Percentiles rank a stretch among this genome's conserved stretches.
Evolutionary conservation across 2,888 invertebrate genomes (phyloP).

Genomic region (Sclerodermus sp.): DNA sequence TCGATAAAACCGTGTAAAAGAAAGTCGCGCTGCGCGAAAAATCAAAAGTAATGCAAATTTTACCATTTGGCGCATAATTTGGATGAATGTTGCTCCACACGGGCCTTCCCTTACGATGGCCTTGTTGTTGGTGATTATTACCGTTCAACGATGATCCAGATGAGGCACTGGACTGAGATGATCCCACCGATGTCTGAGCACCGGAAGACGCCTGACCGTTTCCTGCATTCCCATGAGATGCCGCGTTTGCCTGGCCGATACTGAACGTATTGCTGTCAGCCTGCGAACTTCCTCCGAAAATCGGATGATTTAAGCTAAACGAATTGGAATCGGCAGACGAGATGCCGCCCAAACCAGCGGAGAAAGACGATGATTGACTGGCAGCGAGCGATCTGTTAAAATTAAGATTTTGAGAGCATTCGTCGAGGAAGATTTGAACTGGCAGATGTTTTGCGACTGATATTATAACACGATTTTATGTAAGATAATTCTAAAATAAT

Average conservation of each 20-base stretch:
- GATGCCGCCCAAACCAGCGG: slow-evolving; percentile 40
- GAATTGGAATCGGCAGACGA: slow-evolving; percentile 39
- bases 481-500: too few species aligned
- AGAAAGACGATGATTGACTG: slow-evolving; percentile 43
- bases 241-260: slow-evolving; percentile 37
- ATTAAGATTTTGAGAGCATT: background rate
- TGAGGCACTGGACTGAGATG: slow-evolving; percentile 29
- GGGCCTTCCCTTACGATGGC: background rate
- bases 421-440: too few species aligned
- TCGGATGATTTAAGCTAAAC: slow-evolving; percentile 36
- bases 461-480: too few species aligned
- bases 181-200: slow-evolving; percentile 39
- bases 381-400: slow-evolving; percentile 33
- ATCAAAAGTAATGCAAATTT: too few species aligned
- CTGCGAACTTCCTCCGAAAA: slow-evolving; percentile 32
- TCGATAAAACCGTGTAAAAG: background rate
- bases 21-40: too few species aligned
- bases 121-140: background rate
- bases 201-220: slow-evolving; percentile 38
- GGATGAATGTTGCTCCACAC: background rate
- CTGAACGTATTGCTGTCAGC: slow-evolving; percentile 31
- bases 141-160: slow-evolving; percentile 19
- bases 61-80: background rate
- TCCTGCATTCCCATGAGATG: slow-evolving; percentile 38
- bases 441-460: too few species aligned